Base-by-base conservation (phyloP, 1,140 invertebrate genomes). In the Panulirus ornatus region DNA sequence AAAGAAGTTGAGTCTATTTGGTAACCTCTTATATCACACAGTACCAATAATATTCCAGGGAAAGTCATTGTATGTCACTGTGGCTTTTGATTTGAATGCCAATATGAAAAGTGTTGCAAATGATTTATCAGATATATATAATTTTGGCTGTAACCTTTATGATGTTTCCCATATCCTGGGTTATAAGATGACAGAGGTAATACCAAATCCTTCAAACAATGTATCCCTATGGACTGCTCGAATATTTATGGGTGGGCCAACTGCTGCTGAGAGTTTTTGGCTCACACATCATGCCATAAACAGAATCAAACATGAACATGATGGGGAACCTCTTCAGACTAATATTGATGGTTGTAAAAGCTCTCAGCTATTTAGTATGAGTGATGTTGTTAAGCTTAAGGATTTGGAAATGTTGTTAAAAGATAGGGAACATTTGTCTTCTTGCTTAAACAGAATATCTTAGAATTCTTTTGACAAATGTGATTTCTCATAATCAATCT, bases 181-280 rank as follows among this genome's bases (percentile, higher is more conserved):
- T 16, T 76, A 78, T 63, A 71, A 85, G 30, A 42, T 51, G 30
- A 36, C 19, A n/a, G 42, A 90, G 0, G 79, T 86, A 14, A 63
- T 47, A 9, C 36, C 51, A 38, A 84, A 58, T n/a, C 38, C 38
- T 19, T 58, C 73, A 38, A 36, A 54, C 19, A 36, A 22, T 76
- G 63, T 89, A 47, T 92, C 91, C 11, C 70, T 92, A 22, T 92
- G 91, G 91, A 91, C 54, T 42, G 78, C 85, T 36, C 38, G 44
- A 27, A 54, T 92, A n/a, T 92, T 92, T 36, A 27, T 42, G 22
- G 81, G 73, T 27, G 81, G 75, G 8, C 30, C 36, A 38, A 88
- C 88, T 1, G 66, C 91, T 47, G 47, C 40, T 1, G 88, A 91
- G 30, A 92, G 91, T 47, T 92, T 92, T 70, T 91, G 88, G 91